Conservation (phyloP, 2,888 invertebrate species). For the Pemphredon lugubris region DNA sequence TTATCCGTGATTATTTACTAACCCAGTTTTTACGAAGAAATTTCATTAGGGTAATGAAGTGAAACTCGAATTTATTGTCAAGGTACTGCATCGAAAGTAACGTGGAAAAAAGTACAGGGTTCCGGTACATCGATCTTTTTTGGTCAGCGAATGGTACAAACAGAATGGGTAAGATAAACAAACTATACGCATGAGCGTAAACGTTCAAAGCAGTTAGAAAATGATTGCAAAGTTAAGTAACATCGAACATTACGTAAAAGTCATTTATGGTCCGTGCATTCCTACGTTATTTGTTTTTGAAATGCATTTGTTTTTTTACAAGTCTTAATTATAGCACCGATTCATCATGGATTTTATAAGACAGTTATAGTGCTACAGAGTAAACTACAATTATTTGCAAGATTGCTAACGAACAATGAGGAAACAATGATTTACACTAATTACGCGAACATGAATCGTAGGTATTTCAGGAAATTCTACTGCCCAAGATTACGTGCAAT, state of each 20-base stretch:
- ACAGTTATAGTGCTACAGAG: neutral
- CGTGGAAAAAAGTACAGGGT: neutral
- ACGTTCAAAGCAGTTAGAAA: too few relatives aligned
- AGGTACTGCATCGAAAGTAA: conserved; percentile 47
- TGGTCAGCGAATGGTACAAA: conserved; percentile 15
- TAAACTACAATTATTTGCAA: too few relatives aligned
- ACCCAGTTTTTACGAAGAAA: too few relatives aligned
- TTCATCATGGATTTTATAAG: neutral
- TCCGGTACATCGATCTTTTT: conserved; percentile 35
- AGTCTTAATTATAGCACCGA: neutral
- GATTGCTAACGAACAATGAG: too few relatives aligned
- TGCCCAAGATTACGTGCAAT: neutral
- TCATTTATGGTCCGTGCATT: neutral
- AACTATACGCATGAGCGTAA: too few relatives aligned
- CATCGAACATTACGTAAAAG: conserved; percentile 8
- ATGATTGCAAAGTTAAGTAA: neutral
- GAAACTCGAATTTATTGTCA: neutral
- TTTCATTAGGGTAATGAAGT: neutral
- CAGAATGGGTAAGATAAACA: conserved; percentile 22
- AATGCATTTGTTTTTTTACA: neutral
- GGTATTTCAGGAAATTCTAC: conserved; percentile 28
- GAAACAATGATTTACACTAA: too few relatives aligned
- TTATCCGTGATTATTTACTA: too few relatives aligned
- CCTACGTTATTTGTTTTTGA: neutral
- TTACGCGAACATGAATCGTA: too few relatives aligned